A percentile compares a stretch with the other conserved stretches of the same genome.
Evolutionary conservation across 2,888 invertebrate species (phyloP).

Genomic region (Tortricodes alternella): DNA sequence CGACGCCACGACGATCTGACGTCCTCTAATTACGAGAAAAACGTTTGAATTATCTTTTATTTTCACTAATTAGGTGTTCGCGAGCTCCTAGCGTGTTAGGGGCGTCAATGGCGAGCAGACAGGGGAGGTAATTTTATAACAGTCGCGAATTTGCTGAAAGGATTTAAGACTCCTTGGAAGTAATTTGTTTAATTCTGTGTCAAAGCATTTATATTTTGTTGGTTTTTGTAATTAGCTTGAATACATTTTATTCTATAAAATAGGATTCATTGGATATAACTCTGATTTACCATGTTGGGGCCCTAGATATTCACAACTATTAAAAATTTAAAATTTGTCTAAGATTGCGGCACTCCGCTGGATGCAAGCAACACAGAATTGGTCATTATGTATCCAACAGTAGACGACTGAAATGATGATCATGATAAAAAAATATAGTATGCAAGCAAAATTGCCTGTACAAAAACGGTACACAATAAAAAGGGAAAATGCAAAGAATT

Average conservation of each 20-base stretch:
- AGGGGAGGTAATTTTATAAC: conserved; percentile 22
- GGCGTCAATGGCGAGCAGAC: conserved; percentile 19
- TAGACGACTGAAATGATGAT: no score
- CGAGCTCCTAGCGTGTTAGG: conserved; percentile 18
- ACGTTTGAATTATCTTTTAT: conserved; percentile 30
- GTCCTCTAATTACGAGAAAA: conserved; percentile 49
- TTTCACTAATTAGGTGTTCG: conserved; percentile 28
- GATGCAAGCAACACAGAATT: no score
- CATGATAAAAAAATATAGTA: no score
- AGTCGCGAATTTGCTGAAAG: conserved; percentile 21
- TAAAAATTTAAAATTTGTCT: no score
- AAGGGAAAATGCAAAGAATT: conserved; percentile 23
- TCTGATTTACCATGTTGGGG: no score
- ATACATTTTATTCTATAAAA: not conserved
- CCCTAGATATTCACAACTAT: no score
- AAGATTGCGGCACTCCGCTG: no score
- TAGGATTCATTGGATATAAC: no score
- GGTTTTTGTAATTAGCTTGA: not conserved
- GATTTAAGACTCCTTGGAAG: conserved; percentile 1
- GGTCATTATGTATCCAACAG: no score
- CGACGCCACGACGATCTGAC: conserved; percentile 27
- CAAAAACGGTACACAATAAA: conserved; percentile 27
- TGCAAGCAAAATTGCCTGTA: conserved; percentile 44
- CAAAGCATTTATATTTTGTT: not conserved
- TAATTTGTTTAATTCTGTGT: conserved; percentile 15